Base-by-base conservation (phyloP, 2,113 vertebrate species). In the Tyto alba region DNA sequence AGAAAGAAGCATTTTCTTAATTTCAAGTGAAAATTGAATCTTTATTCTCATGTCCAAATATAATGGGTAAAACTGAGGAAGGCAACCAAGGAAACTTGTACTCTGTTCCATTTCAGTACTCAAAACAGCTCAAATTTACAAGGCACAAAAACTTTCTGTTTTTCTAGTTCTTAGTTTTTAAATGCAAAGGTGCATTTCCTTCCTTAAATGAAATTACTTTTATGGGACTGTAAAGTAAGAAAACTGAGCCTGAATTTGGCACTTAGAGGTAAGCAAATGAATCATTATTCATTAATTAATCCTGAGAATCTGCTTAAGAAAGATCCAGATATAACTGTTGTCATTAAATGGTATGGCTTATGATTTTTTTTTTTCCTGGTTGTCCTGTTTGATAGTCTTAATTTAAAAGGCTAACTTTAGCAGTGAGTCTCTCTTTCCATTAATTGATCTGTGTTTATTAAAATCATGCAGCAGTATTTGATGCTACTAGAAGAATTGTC, bases 21-120 rank as follows among this genome's bases (percentile, higher is more conserved):
- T 88, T 96, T 66, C n/a, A 78, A 95, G 92, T 79, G 74, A 96
- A 96, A 96, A 90, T 22, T 59, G 45, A 93, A 53, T 67, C 85
- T 90, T 93, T 93, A 81, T 85, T 94, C 94, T 95, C 82, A 64
- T 64, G 53, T 77, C 74, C 79, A 88, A 52, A 38, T 34, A 91
- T 34, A 89, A 85, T 2, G 13, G 38, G 38, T 69, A 90, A 79
- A 89, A 91, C 12, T 20, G 22, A 27, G 36, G 32, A 50, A 4
- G 18, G 6, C 23, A 93, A 73, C 4, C 26, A 63, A 67, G 16
- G 20, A 22, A 87, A 89, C 21, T 16, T 9, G 14, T 9, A 12
- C 4, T 72, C 13, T 36, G 9, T 38, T 74, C 30, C 25, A 4
- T 52, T 94, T 69, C 76, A 82, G 48, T 21, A 68, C n/a, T 59